Conservation (phyloP, 2,888 invertebrate genomes). For the Neria commutata region DNA sequence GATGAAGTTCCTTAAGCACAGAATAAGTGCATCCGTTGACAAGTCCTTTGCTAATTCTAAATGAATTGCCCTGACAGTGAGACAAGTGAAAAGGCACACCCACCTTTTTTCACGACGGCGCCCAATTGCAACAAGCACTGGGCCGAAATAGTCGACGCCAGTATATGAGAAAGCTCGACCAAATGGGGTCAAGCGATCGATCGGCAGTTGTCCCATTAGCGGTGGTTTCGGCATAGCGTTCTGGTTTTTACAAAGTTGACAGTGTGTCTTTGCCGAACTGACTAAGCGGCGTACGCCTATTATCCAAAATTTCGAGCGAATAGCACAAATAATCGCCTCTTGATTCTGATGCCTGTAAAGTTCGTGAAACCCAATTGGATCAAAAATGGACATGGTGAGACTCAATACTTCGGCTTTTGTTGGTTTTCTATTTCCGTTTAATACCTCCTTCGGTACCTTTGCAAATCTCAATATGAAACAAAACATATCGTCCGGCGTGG, state of each 20-base stretch:
- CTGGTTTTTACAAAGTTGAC: neutral
- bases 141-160: constrained; percentile 10
- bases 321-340: neutral
- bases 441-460: no score
- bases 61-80: neutral
- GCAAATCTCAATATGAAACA: no score
- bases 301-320: neutral
- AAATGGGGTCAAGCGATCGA: constrained; percentile 6
- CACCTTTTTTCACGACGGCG: neutral
- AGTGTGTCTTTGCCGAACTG: neutral
- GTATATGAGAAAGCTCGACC: constrained; percentile 8
- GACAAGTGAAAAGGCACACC: neutral
- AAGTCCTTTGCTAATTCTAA: neutral
- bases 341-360: constrained; percentile 2
- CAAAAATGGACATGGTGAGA: constrained; percentile 16
- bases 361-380: no score
- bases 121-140: neutral
- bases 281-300: neutral
- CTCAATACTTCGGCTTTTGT: constrained; percentile 21
- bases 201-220: constrained; percentile 4
- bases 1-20: neutral
- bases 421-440: constrained; percentile 13
- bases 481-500: constrained; percentile 11
- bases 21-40: constrained; percentile 3
- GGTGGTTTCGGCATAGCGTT: neutral